Conservation (phyloP, 1,140 invertebrate species). For the Solen grandis region DNA sequence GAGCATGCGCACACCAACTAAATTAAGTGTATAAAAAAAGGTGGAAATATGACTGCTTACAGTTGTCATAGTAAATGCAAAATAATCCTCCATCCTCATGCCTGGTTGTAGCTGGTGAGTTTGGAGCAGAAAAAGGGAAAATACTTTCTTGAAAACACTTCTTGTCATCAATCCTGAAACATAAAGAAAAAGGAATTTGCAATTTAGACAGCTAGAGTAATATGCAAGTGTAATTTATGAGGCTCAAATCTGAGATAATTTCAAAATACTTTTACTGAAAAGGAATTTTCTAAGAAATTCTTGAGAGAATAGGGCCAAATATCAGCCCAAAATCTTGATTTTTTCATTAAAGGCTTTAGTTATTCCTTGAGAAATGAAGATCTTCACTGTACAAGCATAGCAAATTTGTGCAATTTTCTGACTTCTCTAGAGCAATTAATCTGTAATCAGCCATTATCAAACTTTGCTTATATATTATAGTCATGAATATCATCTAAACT, state of each 20-base stretch:
- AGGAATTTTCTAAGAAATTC: no score
- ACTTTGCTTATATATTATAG: no score
- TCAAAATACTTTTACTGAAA: no score
- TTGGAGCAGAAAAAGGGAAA: conserved; percentile 55
- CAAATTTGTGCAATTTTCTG: no score
- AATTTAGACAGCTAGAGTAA: no score
- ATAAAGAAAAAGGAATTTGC: neutral
- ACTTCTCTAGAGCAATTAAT: no score
- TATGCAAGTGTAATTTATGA: no score
- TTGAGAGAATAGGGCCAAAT: no score
- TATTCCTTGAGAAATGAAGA: neutral
- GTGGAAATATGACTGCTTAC: conserved; percentile 50
- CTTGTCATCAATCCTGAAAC: conserved; percentile 51
- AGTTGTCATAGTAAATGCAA: conserved; percentile 64
- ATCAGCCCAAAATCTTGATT: conserved; percentile 2
- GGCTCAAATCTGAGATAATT: no score
- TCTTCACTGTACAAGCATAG: no score
- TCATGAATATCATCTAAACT: no score
- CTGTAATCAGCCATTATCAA: no score
- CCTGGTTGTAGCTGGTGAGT: conserved; percentile 41
- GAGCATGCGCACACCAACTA: neutral
- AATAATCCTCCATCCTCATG: conserved; percentile 42
- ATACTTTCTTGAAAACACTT: conserved; percentile 52
- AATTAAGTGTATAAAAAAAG: neutral
- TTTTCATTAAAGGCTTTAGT: neutral